Base-by-base conservation (phyloP, 2,797 vertebrate species). In the Nyctibius grandis region DNA sequence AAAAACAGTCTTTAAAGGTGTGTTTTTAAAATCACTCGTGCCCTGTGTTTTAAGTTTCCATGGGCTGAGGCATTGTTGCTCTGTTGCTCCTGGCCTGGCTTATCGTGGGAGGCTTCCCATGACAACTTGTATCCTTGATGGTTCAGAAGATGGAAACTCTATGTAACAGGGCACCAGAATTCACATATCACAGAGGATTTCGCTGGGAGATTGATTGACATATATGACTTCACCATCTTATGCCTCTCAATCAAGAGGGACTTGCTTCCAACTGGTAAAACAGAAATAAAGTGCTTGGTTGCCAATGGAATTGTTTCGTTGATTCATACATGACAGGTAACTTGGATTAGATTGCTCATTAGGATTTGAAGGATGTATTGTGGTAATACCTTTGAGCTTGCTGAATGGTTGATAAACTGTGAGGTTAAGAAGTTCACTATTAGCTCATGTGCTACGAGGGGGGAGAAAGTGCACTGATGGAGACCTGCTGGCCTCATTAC, bases 331-430 rank as follows among this genome's bases (percentile, higher is more conserved):
- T 90, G 91, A 89, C 80, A 93, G 70, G 63, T 82, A 80, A 88
- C 78, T 96, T 67, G 84, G 69, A 88, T 81, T 88, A 91, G 84
- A 88, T 91, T 50, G 85, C 84, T 97, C 61, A 60, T 91, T 89
- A 82, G 23, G 48, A 85, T 92, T 67, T 94, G 78, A 69, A 86
- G 74, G 83, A 75, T 56, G 47, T 63, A 44, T 85, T 95, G 85
- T 83, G 88, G 95, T 92, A 72, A 93, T 90, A 85, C 45, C 88
- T 96, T 87, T 89, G 69, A 86, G 72, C 75, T 69, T 6, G 1
- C 56, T 79, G 87, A 86, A 93, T 72, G 29, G 77, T 67, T 92
- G 95, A 84, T 96, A 93, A 96, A 93, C 84, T 70, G 86, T 60
- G 83, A 78, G 85, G 92, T 96, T 94, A 86, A 68, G 80, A 91